Percentiles rank a stretch among this genome's conserved stretches.
Conservation (phyloP, 1,140 invertebrate genomes). For the Episyrphus balteatus region DNA sequence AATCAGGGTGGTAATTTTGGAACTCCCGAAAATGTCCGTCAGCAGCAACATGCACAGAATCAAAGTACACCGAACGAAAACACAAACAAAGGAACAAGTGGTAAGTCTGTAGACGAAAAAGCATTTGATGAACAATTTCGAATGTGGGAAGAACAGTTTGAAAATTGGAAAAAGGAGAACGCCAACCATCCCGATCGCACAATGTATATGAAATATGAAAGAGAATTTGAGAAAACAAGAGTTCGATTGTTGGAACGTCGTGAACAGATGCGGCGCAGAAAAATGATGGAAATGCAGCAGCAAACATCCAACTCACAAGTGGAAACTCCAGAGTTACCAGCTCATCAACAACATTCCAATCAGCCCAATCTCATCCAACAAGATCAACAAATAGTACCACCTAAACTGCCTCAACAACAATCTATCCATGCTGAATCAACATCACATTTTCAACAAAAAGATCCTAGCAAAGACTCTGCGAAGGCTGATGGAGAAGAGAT, state of each 20-base stretch:
- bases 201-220: slow-evolving; percentile 70
- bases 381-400: background rate
- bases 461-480: background rate
- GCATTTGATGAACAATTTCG: slow-evolving; percentile 71
- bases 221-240: slow-evolving; percentile 69
- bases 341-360: background rate
- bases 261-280: slow-evolving; percentile 65
- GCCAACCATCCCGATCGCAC: slow-evolving; percentile 74
- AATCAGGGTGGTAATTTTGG: slow-evolving; percentile 13
- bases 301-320: background rate
- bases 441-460: background rate
- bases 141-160: slow-evolving; percentile 75
- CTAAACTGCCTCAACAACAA: slow-evolving; percentile 2
- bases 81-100: slow-evolving; percentile 1
- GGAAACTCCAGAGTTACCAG: background rate
- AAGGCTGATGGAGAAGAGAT: no score
- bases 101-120: slow-evolving; percentile 57
- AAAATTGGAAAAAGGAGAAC: slow-evolving; percentile 74
- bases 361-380: background rate
- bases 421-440: background rate
- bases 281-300: slow-evolving; percentile 8
- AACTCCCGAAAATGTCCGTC: slow-evolving; percentile 3
- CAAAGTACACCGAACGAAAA: background rate
- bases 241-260: slow-evolving; percentile 61
- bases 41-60: slow-evolving; percentile 6